Percentiles rank a stretch among this genome's conserved stretches.
Conservation (phyloP, 1,140 invertebrate species). For the Hycleus phaleratus region DNA sequence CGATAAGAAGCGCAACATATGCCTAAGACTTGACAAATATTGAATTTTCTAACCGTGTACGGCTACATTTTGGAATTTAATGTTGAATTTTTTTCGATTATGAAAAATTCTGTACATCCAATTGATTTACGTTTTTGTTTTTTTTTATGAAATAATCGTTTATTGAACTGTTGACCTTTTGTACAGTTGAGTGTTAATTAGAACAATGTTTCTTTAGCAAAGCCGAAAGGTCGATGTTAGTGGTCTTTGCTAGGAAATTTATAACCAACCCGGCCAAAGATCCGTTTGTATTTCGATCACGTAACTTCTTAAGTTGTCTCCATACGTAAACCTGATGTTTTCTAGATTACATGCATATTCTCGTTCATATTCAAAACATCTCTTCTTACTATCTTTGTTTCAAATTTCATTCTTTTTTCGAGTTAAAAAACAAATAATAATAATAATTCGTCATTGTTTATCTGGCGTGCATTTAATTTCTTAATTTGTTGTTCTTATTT, state of each 20-base stretch:
- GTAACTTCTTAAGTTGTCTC: constrained; percentile 18
- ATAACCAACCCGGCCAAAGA: constrained; percentile 5
- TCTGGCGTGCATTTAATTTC: too few relatives aligned
- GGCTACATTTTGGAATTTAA: constrained; percentile 11
- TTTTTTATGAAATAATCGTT: too few relatives aligned
- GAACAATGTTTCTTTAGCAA: constrained; percentile 10
- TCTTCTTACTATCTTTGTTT: background rate
- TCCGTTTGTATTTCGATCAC: constrained; percentile 14
- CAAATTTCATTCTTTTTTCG: background rate
- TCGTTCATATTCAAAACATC: constrained; percentile 15
- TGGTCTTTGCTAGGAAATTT: constrained; percentile 7
- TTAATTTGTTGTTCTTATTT: constrained; percentile 13
- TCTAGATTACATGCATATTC: constrained; percentile 19
- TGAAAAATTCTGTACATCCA: too few relatives aligned
- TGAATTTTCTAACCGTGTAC: constrained; percentile 14
- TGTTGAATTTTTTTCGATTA: background rate
- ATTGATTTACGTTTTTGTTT: too few relatives aligned
- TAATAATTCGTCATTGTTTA: too few relatives aligned
- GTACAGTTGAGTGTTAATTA: constrained; percentile 9
- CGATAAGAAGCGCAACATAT: constrained; percentile 13
- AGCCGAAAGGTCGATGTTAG: constrained; percentile 2
- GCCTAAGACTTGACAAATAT: constrained; percentile 9
- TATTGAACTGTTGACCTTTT: background rate
- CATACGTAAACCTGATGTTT: constrained; percentile 17
- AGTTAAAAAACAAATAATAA: too few relatives aligned